These are phyloP conservation scores for Haemorhous mexicanus DNA, from an alignment of 2,113 vertebrate genomes.

Conservation along the genomic window DNA sequence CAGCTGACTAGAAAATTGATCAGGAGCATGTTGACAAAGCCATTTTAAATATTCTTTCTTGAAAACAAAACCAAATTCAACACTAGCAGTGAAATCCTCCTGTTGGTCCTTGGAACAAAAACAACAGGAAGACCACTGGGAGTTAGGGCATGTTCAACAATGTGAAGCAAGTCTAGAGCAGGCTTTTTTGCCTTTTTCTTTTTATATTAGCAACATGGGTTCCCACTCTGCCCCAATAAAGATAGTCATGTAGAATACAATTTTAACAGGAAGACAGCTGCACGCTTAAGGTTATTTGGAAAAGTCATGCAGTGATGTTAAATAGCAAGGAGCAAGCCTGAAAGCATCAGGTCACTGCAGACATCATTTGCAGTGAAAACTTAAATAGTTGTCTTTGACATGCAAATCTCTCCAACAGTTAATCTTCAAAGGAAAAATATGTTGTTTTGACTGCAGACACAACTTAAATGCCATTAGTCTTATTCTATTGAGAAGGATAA, in stretches of 20 bases:
- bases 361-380: background rate
- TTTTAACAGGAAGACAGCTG: background rate
- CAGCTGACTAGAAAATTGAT: background rate
- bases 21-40: background rate
- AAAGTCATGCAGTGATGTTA: background rate
- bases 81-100: background rate
- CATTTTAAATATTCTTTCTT: background rate
- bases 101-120: background rate
- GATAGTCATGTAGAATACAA: background rate
- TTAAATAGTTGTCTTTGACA: background rate
- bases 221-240: background rate
- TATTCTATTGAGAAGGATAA: background rate
- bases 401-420: background rate
- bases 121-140: background rate
- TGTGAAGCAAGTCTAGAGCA: background rate
- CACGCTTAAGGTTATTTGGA: background rate
- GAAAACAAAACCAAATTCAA: background rate
- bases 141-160: background rate
- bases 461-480: background rate
- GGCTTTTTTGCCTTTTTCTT: background rate
- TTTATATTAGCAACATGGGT: background rate
- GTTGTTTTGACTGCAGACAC: background rate
- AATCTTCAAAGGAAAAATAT: background rate
- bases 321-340: background rate
- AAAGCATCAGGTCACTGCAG: background rate